A percentile compares a stretch with the other conserved stretches of the same genome.
Evolutionary conservation across 2,888 invertebrate genomes (phyloP).

Genomic region (Serripes groenlandicus): DNA sequence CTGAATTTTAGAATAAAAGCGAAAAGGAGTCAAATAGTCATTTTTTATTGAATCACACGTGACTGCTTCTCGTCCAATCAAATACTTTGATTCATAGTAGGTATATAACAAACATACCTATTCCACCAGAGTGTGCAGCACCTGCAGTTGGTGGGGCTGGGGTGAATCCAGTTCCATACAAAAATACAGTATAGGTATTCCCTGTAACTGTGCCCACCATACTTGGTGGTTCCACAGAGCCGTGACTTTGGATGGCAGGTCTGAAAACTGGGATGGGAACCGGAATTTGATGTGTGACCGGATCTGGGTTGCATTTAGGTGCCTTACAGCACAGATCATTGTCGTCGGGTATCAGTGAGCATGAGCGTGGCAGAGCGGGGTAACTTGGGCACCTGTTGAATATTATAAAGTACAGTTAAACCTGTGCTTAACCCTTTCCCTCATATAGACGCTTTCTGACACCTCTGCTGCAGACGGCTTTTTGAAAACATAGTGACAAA

Average conservation of each 20-base stretch:
- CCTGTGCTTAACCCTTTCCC: too few relatives aligned
- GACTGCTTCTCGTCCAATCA: too few relatives aligned
- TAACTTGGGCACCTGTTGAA: slow-evolving; percentile 74
- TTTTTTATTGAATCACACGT: too few relatives aligned
- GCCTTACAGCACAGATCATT: slow-evolving; percentile 74
- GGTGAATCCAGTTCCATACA: slow-evolving; percentile 70
- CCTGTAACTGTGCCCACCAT: slow-evolving; percentile 55
- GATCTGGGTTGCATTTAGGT: slow-evolving; percentile 71
- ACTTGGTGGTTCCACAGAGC: slow-evolving; percentile 73
- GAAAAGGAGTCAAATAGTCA: too few relatives aligned
- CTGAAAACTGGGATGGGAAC: slow-evolving; percentile 75
- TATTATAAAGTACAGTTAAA: too few relatives aligned
- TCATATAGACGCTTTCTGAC: too few relatives aligned
- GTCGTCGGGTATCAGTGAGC: slow-evolving; percentile 66
- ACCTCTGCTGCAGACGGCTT: too few relatives aligned
- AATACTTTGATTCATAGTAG: too few relatives aligned
- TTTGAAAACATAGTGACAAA: too few relatives aligned
- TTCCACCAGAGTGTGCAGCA: slow-evolving; percentile 62
- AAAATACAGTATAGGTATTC: slow-evolving; percentile 57
- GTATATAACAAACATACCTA: slow-evolving; percentile 70
- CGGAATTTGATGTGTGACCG: slow-evolving; percentile 69
- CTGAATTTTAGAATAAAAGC: too few relatives aligned
- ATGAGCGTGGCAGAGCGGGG: slow-evolving; percentile 67
- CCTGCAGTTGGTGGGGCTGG: slow-evolving; percentile 74
- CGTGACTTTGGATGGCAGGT: slow-evolving; percentile 70